Base-by-base conservation (phyloP, 2,113 vertebrate species). In the Galeopterus variegatus region DNA sequence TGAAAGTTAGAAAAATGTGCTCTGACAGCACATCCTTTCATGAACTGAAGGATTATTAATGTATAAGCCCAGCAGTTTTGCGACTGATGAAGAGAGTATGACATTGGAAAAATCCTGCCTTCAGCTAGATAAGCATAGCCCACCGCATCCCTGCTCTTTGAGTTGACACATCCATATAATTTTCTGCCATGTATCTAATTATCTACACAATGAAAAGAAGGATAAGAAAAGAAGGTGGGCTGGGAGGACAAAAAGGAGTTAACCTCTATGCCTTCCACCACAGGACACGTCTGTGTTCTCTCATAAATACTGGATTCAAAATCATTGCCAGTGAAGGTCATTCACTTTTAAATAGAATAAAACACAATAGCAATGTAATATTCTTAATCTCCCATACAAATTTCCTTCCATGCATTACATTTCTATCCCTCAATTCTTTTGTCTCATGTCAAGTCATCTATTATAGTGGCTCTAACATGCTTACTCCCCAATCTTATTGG, bases 341-440 rank as follows among this genome's bases (percentile, higher is more conserved):
- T 93, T 97, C 75, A 73, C 84, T 95, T 95, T 93, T 93, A 80
- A 79, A 75, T 86, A 96, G 70, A 97, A 95, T 72, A 50, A 98
- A 98, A 97, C 75, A 95, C 76, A 98, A 87, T 52, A 96, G 85
- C 86, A 69, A 83, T 93, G 69, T 93, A 89, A 96, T 97, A 93
- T 96, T 94, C 94, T 95, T 98, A 88, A 98, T 98, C 77, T 98
- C 93, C 77, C 31, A 0, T 73, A 94, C 90, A 65, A 97, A 93
- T 97, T 97, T 72, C 6, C 56, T 97, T 96, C 69, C 76, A 65
- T 90, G 76, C 62, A 75, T 96, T 97, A 95, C 15, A 92, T 97
- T 98, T 97, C 96, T 79, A 98, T 95, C 84, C 65, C 28, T 97
- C 48, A 90, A 97, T 97, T 98, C 97, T 98, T 98, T 98, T 97